Conservation (phyloP, 1,140 invertebrate genomes). For the Caenorhabditis latens region DNA sequence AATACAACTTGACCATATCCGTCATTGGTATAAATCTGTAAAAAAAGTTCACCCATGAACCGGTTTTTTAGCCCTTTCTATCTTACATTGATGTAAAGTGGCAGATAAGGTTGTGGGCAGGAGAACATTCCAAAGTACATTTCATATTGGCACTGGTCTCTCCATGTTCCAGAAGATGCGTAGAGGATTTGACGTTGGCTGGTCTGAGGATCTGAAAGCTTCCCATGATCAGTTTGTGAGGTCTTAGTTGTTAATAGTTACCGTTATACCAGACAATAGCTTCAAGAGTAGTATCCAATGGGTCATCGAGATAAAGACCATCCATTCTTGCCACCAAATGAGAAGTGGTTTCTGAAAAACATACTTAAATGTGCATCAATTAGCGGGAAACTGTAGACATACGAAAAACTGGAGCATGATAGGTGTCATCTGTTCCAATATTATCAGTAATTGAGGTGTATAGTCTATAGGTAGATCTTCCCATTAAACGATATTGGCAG, state of each 20-base stretch:
- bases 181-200: conserved; percentile 60
- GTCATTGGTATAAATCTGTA: conserved; percentile 60
- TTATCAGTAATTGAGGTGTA: conserved; percentile 8
- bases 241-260: neutral
- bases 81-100: conserved; percentile 16
- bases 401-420: conserved; percentile 29
- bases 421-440: conserved; percentile 17
- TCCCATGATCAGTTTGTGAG: neutral
- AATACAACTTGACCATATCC: conserved; percentile 39
- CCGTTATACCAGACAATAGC: conserved; percentile 62
- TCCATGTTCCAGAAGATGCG: conserved; percentile 58
- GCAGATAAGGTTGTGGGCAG: conserved; percentile 35
- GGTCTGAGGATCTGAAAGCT: conserved; percentile 51
- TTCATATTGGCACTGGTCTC: conserved; percentile 62
- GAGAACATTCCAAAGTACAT: conserved; percentile 62
- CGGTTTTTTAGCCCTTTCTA: neutral
- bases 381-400: neutral
- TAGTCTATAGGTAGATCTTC: conserved; percentile 26
- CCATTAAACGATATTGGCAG: conserved; percentile 51
- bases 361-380: too few species aligned
- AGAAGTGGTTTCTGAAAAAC: neutral
- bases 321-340: conserved; percentile 60
- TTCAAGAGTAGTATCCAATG: conserved; percentile 54
- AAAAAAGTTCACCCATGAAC: too few species aligned
- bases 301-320: conserved; percentile 43